These are phyloP conservation scores for Pterois miles DNA, from an alignment of 2,797 vertebrate genomes.

Conservation along the genomic window DNA sequence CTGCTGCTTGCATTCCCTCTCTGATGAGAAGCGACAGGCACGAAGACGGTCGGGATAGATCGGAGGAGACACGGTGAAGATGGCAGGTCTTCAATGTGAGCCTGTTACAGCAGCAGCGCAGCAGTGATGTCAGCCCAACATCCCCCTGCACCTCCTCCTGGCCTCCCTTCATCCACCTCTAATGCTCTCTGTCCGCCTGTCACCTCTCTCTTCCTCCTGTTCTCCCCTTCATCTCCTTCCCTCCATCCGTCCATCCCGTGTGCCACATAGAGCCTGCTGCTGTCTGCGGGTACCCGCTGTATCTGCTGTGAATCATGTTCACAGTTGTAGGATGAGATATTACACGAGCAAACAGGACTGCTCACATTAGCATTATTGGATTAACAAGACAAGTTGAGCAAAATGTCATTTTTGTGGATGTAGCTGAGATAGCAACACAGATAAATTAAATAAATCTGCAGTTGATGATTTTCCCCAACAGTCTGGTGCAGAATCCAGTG, in stretches of 20 bases:
- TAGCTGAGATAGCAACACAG: not conserved
- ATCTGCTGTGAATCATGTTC: constrained; percentile 13
- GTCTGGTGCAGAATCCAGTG: not conserved
- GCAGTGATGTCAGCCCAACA: constrained; percentile 53
- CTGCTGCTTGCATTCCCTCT: constrained; percentile 22
- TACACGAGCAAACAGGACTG: not conserved
- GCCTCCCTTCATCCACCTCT: constrained; percentile 50
- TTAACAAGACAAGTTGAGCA: not conserved
- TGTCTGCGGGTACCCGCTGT: constrained; percentile 11
- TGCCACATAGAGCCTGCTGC: constrained; percentile 10
- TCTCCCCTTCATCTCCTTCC: constrained; percentile 20
- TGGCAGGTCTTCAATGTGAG: constrained; percentile 68
- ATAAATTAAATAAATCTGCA: not conserved
- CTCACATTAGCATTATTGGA: constrained; percentile 3
- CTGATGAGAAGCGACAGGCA: constrained; percentile 67
- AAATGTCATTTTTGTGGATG: not conserved
- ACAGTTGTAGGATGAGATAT: not conserved
- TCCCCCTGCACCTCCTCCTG: constrained; percentile 12
- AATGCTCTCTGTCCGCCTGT: constrained; percentile 38
- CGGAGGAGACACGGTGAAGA: constrained; percentile 63
- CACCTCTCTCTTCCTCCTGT: constrained; percentile 11
- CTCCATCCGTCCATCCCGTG: constrained; percentile 25
- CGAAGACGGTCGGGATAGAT: constrained; percentile 51
- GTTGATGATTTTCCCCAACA: not conserved
- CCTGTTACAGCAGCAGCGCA: constrained; percentile 57